These are phyloP conservation scores for Hymenopus coronatus DNA, from an alignment of 2,888 invertebrate genomes.

Conservation along the genomic window DNA sequence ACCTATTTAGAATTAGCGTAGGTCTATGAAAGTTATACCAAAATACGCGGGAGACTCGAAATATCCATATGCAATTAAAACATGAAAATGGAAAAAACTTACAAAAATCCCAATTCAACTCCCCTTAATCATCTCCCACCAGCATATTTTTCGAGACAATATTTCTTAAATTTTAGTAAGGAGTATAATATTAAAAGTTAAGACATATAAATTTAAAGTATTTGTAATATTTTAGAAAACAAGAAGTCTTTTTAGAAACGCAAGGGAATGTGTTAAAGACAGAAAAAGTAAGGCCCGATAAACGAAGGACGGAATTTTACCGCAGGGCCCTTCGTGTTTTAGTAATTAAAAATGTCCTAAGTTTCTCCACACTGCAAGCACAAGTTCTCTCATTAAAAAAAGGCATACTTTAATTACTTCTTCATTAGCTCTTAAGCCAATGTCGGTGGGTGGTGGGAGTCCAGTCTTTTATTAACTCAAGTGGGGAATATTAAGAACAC, in stretches of 20 bases:
- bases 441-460: not conserved
- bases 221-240: not conserved
- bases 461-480: not conserved
- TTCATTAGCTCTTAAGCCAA: not conserved
- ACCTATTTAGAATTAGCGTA: no score
- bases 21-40: no score
- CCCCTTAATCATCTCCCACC: no score
- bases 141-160: no score
- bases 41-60: no score
- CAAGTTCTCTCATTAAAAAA: not conserved
- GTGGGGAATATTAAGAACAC: not conserved
- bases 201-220: not conserved
- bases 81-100: no score
- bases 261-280: not conserved
- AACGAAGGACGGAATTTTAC: not conserved
- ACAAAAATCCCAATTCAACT: no score
- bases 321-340: not conserved
- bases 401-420: conserved; percentile 5
- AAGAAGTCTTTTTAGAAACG: not conserved
- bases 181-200: no score
- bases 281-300: not conserved
- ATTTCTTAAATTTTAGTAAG: no score
- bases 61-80: no score
- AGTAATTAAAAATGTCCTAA: conserved; percentile 13
- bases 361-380: not conserved